Evolutionary conservation across 2,888 invertebrate genomes (phyloP).

Genomic region (Craniophora ligustri): DNA sequence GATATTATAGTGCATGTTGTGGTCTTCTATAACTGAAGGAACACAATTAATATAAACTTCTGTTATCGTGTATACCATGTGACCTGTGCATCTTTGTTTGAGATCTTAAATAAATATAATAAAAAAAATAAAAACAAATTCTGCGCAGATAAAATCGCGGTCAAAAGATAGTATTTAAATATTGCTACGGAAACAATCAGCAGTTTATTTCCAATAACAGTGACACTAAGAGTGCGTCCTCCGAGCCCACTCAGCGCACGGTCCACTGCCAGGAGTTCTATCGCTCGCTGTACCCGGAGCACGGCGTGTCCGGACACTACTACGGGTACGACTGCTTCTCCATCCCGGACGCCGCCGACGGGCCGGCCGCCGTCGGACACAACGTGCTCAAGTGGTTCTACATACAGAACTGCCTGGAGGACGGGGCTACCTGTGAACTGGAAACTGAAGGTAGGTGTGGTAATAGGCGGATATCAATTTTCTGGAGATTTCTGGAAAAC

Average conservation of each 20-base stretch:
- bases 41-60: no score
- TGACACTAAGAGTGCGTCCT: conserved; percentile 44
- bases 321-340: conserved; percentile 77
- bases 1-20: no score
- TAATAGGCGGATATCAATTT: no score
- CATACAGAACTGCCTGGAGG: conserved; percentile 69
- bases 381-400: conserved; percentile 74
- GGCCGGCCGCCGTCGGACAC: conserved; percentile 54
- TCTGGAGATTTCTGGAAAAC: no score
- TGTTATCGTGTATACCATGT: no score
- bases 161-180: no score
- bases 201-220: conserved; percentile 34
- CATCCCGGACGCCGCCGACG: conserved; percentile 58
- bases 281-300: conserved; percentile 70
- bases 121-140: no score
- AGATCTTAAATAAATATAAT: no score
- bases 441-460: conserved; percentile 69
- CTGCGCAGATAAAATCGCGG: no score
- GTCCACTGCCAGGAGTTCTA: conserved; percentile 78
- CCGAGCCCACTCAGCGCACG: conserved; percentile 53
- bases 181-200: no score
- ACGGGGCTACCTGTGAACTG: conserved; percentile 51
- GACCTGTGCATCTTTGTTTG: no score
- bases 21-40: no score
- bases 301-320: conserved; percentile 53